A percentile compares a stretch with the other conserved stretches of the same genome.
Conservation (phyloP, 2,888 invertebrate genomes). For the Agrochola macilenta region DNA sequence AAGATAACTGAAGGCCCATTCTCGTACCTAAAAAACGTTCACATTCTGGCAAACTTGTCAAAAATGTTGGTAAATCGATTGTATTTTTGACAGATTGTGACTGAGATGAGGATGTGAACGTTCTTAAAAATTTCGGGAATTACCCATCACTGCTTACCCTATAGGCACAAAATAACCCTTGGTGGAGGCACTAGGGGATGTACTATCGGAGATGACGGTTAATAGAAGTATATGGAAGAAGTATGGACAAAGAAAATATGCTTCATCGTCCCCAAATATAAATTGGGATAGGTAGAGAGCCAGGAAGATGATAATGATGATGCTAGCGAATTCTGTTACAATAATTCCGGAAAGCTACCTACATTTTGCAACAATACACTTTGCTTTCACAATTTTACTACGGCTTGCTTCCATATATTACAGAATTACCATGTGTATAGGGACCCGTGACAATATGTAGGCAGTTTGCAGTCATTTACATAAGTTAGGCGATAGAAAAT, state of each 20-base stretch:
- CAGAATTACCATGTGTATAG: constrained; percentile 27
- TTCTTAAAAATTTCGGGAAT: too few species aligned
- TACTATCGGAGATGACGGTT: too few species aligned
- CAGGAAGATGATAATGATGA: not conserved
- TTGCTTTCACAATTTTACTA: constrained; percentile 31
- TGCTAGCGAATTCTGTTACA: not conserved
- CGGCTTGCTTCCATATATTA: constrained; percentile 28
- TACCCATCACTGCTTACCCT: too few species aligned
- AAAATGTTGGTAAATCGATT: too few species aligned
- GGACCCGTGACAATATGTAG: constrained; percentile 9
- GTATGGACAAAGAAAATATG: not conserved
- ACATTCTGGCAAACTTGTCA: too few species aligned
- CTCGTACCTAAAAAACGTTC: too few species aligned
- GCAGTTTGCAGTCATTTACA: not conserved
- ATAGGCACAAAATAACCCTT: not conserved
- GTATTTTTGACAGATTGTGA: too few species aligned
- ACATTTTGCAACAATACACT: constrained; percentile 15
- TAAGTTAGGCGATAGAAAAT: constrained; percentile 31
- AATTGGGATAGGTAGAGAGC: not conserved
- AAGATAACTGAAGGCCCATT: too few species aligned
- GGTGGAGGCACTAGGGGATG: not conserved
- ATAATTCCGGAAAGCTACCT: not conserved
- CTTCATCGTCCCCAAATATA: not conserved
- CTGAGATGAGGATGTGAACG: too few species aligned
- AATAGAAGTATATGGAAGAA: too few species aligned